phyloP scores from a whole-genome alignment of 2,888 invertebrate genomes.

The Pyrochroa serraticornis region DNA sequence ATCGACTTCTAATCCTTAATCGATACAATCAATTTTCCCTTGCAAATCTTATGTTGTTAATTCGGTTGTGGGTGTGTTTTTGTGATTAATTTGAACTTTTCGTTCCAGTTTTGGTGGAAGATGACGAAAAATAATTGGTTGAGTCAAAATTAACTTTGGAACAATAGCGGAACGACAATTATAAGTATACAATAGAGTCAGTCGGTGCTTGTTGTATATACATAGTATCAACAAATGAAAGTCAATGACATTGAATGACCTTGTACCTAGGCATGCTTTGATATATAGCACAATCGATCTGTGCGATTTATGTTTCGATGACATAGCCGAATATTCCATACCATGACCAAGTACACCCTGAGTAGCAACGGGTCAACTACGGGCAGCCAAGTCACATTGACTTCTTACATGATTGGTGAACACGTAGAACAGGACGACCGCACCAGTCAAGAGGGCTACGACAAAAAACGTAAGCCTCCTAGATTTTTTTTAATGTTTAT shows the following conservation, averaged over 20 bases:
- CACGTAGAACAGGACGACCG: constrained; percentile 22
- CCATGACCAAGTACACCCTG: constrained; percentile 65
- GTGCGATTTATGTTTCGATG: neutral
- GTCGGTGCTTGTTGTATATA: neutral
- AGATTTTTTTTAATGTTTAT: too few species aligned
- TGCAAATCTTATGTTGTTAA: too few species aligned
- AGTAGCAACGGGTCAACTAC: constrained; percentile 45
- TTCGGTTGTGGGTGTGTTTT: too few species aligned
- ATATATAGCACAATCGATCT: neutral
- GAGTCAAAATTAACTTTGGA: too few species aligned
- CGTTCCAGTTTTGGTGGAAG: too few species aligned
- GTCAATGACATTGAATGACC: neutral
- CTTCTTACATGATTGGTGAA: constrained; percentile 46
- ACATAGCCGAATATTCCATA: constrained; percentile 23
- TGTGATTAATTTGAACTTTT: too few species aligned
- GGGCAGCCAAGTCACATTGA: constrained; percentile 47
- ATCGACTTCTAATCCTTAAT: too few species aligned
- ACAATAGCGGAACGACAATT: neutral
- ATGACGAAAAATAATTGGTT: too few species aligned
- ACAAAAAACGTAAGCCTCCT: neutral
- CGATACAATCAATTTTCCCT: too few species aligned
- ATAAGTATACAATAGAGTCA: neutral
- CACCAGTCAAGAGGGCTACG: constrained; percentile 1
- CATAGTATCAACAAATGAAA: neutral
- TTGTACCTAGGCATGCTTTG: neutral